Conservation (phyloP, 1,140 invertebrate genomes). For the Trichonephila clavata region DNA sequence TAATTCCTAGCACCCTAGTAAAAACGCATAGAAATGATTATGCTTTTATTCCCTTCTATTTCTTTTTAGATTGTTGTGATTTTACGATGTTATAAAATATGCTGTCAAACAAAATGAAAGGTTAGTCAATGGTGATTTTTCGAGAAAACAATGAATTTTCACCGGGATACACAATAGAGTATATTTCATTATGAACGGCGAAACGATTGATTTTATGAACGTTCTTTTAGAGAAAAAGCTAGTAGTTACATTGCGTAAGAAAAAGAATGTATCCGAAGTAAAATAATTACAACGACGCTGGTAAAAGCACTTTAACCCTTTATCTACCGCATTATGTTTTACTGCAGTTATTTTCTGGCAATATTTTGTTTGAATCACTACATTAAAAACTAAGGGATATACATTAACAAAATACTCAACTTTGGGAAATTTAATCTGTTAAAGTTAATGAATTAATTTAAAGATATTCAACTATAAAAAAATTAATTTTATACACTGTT, state of each 20-base stretch:
- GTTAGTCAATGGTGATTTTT: background rate
- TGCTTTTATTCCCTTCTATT: conserved; percentile 15
- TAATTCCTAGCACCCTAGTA: conserved; percentile 50
- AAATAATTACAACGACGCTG: too few relatives aligned
- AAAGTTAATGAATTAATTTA: too few relatives aligned
- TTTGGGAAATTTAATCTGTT: too few relatives aligned
- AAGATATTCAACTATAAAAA: too few relatives aligned
- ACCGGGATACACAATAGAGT: background rate
- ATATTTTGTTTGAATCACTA: too few relatives aligned
- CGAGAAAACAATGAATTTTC: conserved; percentile 49
- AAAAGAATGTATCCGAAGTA: too few relatives aligned
- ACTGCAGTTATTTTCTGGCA: too few relatives aligned
- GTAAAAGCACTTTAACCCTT: too few relatives aligned
- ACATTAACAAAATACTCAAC: too few relatives aligned
- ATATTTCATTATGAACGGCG: background rate
- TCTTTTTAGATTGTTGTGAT: conserved; percentile 53
- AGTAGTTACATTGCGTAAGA: background rate
- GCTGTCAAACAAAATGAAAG: conserved; percentile 52
- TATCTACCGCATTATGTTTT: too few relatives aligned
- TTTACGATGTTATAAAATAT: conserved; percentile 56
- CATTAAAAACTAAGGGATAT: too few relatives aligned
- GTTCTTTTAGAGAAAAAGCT: background rate
- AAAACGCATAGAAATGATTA: conserved; percentile 52
- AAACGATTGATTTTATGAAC: background rate
- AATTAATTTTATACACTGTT: too few relatives aligned